Percentiles rank a stretch among this genome's conserved stretches.
phyloP scores from a whole-genome alignment of 2,888 invertebrate genomes.

The Eupeodes luniger region DNA sequence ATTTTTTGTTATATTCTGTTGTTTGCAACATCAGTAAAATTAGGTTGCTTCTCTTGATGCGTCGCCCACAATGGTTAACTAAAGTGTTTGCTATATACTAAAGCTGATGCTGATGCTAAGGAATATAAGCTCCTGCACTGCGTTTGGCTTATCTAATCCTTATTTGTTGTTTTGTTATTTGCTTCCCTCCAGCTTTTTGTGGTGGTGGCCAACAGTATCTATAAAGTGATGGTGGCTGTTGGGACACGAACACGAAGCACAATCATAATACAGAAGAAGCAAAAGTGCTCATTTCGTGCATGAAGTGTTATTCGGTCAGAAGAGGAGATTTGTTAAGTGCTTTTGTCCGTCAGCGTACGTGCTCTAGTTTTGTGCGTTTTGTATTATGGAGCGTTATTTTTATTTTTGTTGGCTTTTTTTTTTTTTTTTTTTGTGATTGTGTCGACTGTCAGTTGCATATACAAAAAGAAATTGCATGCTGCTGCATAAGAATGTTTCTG shows the following conservation, averaged over 20 bases:
- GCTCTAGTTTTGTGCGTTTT: conserved; percentile 60
- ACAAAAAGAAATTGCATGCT: conserved; percentile 15
- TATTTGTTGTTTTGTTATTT: conserved; percentile 6
- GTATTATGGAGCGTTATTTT: background rate
- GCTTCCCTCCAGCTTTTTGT: background rate
- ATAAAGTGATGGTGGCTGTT: background rate
- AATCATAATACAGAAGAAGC: conserved; percentile 10
- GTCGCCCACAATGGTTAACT: conserved; percentile 65
- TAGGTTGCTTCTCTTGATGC: conserved; percentile 63
- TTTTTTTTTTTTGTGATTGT: background rate
- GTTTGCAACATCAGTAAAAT: conserved; percentile 38
- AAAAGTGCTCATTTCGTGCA: conserved; percentile 56
- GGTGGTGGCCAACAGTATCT: background rate
- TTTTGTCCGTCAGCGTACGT: conserved; percentile 55
- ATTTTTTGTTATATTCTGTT: background rate
- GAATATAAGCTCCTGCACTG: conserved; percentile 23
- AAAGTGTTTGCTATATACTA: conserved; percentile 50
- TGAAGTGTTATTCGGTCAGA: conserved; percentile 46
- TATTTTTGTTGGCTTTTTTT: background rate
- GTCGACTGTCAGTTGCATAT: conserved; percentile 13
- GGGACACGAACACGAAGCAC: conserved; percentile 16
- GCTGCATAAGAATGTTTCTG: conserved; percentile 19
- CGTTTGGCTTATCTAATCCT: conserved; percentile 57
- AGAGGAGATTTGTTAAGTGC: conserved; percentile 61
- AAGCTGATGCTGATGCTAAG: background rate